phyloP scores from a whole-genome alignment of 1,140 invertebrate genomes.

The Plutomurus gul region DNA sequence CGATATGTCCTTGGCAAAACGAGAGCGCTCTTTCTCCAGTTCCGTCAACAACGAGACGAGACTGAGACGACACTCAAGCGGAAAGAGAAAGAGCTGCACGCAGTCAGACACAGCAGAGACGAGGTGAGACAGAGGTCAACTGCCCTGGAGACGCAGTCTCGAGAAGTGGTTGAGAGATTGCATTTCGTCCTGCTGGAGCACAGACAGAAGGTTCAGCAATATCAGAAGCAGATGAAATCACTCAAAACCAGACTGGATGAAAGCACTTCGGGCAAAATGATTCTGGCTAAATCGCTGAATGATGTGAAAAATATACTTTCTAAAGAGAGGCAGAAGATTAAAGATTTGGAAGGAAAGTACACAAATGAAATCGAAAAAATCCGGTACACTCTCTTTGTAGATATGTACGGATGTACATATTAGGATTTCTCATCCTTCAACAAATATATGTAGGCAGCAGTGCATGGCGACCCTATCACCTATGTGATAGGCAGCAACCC shows the following conservation, averaged over 20 bases:
- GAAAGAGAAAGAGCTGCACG: not conserved
- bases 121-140: not conserved
- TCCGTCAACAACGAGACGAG: not conserved
- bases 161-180: not conserved
- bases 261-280: not conserved
- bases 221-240: not conserved
- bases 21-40: not conserved
- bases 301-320: not conserved
- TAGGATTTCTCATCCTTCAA: no score
- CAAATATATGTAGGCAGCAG: no score
- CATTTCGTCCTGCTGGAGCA: not conserved
- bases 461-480: no score
- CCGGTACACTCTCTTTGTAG: no score
- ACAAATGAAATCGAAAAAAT: conserved; percentile 15
- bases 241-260: not conserved
- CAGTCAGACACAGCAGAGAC: not conserved
- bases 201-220: not conserved
- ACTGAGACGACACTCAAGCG: not conserved
- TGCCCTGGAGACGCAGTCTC: not conserved
- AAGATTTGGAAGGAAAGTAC: not conserved
- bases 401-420: no score
- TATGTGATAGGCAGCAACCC: no score
- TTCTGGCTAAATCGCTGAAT: not conserved
- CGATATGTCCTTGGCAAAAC: not conserved
- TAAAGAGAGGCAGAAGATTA: not conserved